A percentile compares a stretch with the other conserved stretches of the same genome.
phyloP scores from a whole-genome alignment of 92 coral and sea anemone genomes.

The Palythoa caribaeorum region DNA sequence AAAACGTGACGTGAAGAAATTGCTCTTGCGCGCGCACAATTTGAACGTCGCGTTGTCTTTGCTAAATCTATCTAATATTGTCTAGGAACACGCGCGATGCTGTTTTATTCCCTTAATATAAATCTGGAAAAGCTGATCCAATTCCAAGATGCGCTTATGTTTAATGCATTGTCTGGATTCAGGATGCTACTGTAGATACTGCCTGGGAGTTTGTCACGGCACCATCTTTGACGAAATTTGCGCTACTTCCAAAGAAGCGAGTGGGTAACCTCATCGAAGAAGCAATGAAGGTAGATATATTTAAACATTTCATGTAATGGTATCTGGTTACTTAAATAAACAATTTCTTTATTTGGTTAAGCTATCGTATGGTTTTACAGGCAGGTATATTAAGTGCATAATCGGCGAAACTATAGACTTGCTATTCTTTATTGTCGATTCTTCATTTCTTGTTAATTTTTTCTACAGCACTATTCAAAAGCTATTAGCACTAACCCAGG shows the following conservation, averaged over 20 bases:
- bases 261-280: constrained; percentile 74
- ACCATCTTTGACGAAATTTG: constrained; percentile 79
- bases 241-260: constrained; percentile 69
- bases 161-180: neutral
- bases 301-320: neutral
- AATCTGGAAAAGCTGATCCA: too few species aligned
- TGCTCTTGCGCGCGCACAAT: too few species aligned
- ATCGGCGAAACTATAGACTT: too few species aligned
- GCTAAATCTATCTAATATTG: too few species aligned
- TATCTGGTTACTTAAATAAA: neutral
- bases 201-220: constrained; percentile 78
- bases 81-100: too few species aligned
- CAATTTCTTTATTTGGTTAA: neutral
- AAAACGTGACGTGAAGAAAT: too few species aligned
- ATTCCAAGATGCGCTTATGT: neutral
- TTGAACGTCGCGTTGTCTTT: too few species aligned
- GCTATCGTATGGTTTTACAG: too few species aligned
- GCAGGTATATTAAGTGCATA: too few species aligned
- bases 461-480: neutral
- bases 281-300: constrained; percentile 73
- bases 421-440: neutral
- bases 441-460: neutral
- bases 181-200: constrained; percentile 73
- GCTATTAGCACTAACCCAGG: too few species aligned
- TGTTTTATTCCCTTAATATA: too few species aligned